These are phyloP conservation scores for Lucifuga dentata DNA, from an alignment of 2,113 vertebrate genomes.

Conservation along the genomic window DNA sequence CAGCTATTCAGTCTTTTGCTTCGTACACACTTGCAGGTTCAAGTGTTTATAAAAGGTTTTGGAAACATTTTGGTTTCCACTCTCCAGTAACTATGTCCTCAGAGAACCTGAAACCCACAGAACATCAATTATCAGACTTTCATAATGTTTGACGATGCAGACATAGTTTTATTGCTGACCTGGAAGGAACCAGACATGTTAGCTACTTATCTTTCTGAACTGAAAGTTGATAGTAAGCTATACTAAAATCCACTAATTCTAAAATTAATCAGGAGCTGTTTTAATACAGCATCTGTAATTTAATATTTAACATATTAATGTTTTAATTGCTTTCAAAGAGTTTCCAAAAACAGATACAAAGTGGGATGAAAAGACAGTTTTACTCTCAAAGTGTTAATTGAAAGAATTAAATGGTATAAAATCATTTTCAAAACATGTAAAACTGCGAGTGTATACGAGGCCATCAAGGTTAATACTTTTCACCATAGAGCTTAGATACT, in stretches of 20 bases:
- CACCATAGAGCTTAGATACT: constrained; percentile 37
- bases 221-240: constrained; percentile 13
- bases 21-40: constrained; percentile 75
- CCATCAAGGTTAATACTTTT: constrained; percentile 44
- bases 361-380: too few relatives aligned
- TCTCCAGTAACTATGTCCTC: not conserved
- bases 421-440: constrained; percentile 4
- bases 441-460: constrained; percentile 32
- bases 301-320: too few relatives aligned
- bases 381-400: not conserved
- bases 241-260: not conserved
- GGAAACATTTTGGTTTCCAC: constrained; percentile 17
- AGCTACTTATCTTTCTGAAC: constrained; percentile 7
- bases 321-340: constrained; percentile 6
- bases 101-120: constrained; percentile 26
- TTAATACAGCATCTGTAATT: too few relatives aligned
- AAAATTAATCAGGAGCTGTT: too few relatives aligned
- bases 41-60: constrained; percentile 58
- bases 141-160: constrained; percentile 15
- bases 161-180: constrained; percentile 28
- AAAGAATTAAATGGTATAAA: too few relatives aligned
- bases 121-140: constrained; percentile 17
- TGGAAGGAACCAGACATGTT: constrained; percentile 17
- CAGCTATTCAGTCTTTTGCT: constrained; percentile 51
- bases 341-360: constrained; percentile 10